Percentiles rank a stretch among this genome's conserved stretches.
Conservation (phyloP, 2,113 vertebrate genomes). For the Proteles cristata region DNA sequence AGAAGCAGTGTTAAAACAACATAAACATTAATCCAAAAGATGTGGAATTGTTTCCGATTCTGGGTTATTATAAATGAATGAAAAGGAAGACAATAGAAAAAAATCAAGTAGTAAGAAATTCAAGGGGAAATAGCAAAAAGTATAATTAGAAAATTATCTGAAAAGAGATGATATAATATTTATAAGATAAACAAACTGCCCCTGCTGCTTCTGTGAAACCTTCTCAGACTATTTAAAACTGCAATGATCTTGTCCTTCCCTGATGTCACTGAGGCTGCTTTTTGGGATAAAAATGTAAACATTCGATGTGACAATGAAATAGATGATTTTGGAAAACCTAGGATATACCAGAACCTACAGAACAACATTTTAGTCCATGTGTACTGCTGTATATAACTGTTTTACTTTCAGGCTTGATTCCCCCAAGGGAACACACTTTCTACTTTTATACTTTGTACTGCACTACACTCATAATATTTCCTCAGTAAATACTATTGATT, state of each 20-base stretch:
- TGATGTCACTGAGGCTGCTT: background rate
- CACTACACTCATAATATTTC: background rate
- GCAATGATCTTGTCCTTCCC: background rate
- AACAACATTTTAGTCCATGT: background rate
- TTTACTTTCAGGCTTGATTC: slow-evolving; percentile 40
- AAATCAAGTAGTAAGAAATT: background rate
- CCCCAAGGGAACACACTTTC: background rate
- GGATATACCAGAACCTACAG: background rate
- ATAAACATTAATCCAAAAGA: background rate
- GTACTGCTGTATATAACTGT: background rate
- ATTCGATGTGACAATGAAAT: slow-evolving; percentile 18
- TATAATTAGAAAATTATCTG: slow-evolving; percentile 1
- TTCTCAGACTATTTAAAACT: background rate
- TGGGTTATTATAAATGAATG: background rate
- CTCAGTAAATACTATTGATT: background rate
- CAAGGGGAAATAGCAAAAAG: background rate
- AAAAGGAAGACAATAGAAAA: slow-evolving; percentile 1
- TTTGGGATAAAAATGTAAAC: background rate
- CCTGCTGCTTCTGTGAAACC: background rate
- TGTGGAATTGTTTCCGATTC: background rate
- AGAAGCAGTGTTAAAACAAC: background rate
- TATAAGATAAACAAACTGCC: background rate
- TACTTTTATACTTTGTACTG: background rate
- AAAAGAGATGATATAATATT: background rate
- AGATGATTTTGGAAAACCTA: slow-evolving; percentile 32